Conservation (phyloP, 2,888 invertebrate genomes). For the Chorisops tibialis region DNA sequence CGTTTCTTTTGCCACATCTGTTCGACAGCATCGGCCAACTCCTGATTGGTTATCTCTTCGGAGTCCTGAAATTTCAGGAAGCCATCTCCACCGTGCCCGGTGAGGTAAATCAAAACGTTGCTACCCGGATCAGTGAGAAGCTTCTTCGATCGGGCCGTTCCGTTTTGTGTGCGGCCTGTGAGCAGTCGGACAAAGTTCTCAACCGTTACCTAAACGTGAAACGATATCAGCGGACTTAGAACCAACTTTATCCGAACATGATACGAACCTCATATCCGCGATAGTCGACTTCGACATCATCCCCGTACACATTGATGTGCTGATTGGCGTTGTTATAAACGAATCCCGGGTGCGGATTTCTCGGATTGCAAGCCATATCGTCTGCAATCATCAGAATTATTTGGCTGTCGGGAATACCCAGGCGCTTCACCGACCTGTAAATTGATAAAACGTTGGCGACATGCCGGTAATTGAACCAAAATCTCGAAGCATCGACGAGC, state of each 20-base stretch:
- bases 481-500: slow-evolving; percentile 94
- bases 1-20: slow-evolving; percentile 99
- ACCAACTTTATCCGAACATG: not conserved
- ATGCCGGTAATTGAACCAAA: slow-evolving; percentile 99
- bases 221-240: not conserved
- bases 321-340: slow-evolving; percentile 98
- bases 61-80: slow-evolving; percentile 99
- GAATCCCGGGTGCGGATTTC: slow-evolving; percentile 96
- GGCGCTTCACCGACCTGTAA: slow-evolving; percentile 93
- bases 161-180: slow-evolving; percentile 87
- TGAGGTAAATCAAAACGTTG: slow-evolving; percentile 94
- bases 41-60: slow-evolving; percentile 97
- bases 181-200: slow-evolving; percentile 96
- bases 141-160: slow-evolving; percentile 92
- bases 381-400: slow-evolving; percentile 99
- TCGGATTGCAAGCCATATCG: slow-evolving; percentile 98
- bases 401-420: slow-evolving; percentile 98
- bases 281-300: slow-evolving; percentile 99
- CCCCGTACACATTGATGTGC: slow-evolving; percentile 97
- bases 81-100: slow-evolving; percentile 96
- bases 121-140: slow-evolving; percentile 94
- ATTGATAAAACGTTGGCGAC: slow-evolving; percentile 98
- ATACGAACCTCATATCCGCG: slow-evolving; percentile 77
- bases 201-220: slow-evolving; percentile 75
- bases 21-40: slow-evolving; percentile 96